Base-by-base conservation (phyloP, 2,888 invertebrate genomes). In the Tridacna gigas region DNA sequence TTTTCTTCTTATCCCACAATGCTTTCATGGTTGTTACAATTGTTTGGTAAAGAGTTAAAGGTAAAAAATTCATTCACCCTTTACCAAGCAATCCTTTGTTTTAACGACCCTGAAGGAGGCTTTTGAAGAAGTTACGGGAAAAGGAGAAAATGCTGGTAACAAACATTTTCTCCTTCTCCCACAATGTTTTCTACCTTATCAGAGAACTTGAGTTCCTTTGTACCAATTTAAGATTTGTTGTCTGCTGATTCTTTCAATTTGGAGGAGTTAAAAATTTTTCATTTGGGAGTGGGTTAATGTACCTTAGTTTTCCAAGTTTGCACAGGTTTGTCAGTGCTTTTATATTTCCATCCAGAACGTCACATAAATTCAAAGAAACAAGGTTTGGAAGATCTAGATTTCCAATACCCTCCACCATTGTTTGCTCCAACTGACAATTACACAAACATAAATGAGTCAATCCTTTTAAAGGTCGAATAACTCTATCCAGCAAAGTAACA, bases 361-460 rank as follows among this genome's bases (percentile, higher is more conserved):
- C 97, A 93, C 97, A 97, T 71, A 99, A 95, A 88, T 97, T 96
- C 22, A 99, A 95, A 1, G 97, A 97, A 28, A 96, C 96, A 88
- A 99, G 95, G 92, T 97, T 96, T 48, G 96, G 96, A 89, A 98
- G 95, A 88, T 96, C 96, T 77, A 87, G 74, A 37, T 83, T 74
- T 28, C 95, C 95, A 47, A 97, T 95, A 93, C 97, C 97, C 92
- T 96, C 96, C 82, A 97, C 96, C 83, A 95, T 95, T 28, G 86
- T 86, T 37, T 86, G 56, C 15, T 87, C 87, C 22, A 92, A 75
- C n/a, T 83, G 74, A 92, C 97, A 97, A 89, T 96, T 96, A 0
- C 97, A 97, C 60, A 97, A 95, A 92, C 97, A 97, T 86, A 97
- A 95, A 93, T 97, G 96, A 7, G 96, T 96, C 73, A 97, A 95